Conservation (phyloP, 2,888 invertebrate genomes). For the Heliconius charithonia region DNA sequence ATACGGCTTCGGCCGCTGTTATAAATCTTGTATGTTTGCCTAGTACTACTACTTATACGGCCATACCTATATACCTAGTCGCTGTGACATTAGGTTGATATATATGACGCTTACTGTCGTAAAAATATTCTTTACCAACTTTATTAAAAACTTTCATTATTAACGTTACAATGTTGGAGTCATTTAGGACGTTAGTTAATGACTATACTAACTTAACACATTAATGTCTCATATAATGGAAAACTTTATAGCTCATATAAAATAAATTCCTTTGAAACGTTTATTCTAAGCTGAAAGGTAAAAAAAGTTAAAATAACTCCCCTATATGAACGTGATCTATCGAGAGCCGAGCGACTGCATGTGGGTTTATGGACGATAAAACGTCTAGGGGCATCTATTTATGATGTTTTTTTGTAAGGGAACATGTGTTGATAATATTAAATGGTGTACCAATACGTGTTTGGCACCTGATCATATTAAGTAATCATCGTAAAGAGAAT, state of each 20-base stretch:
- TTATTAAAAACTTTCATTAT: background rate
- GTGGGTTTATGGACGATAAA: slow-evolving; percentile 78
- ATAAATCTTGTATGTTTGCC: slow-evolving; percentile 37
- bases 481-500: slow-evolving; percentile 22
- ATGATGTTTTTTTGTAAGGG: slow-evolving; percentile 68
- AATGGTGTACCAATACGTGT: slow-evolving; percentile 60
- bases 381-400: slow-evolving; percentile 75
- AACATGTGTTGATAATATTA: slow-evolving; percentile 71
- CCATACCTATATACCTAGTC: background rate
- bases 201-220: slow-evolving; percentile 10
- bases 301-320: slow-evolving; percentile 56
- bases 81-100: slow-evolving; percentile 7
- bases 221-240: slow-evolving; percentile 22
- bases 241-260: slow-evolving; percentile 19
- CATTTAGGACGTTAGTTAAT: slow-evolving; percentile 22
- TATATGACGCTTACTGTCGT: background rate
- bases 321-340: slow-evolving; percentile 69
- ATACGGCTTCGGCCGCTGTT: slow-evolving; percentile 31
- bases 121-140: background rate
- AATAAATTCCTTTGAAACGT: slow-evolving; percentile 25
- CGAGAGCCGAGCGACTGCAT: slow-evolving; percentile 65
- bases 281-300: slow-evolving; percentile 39
- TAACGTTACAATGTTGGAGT: background rate
- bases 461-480: slow-evolving; percentile 54
- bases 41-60: background rate